These are phyloP conservation scores for Hesperophylax magnus DNA, from an alignment of 1,140 invertebrate species.

Conservation along the genomic window DNA sequence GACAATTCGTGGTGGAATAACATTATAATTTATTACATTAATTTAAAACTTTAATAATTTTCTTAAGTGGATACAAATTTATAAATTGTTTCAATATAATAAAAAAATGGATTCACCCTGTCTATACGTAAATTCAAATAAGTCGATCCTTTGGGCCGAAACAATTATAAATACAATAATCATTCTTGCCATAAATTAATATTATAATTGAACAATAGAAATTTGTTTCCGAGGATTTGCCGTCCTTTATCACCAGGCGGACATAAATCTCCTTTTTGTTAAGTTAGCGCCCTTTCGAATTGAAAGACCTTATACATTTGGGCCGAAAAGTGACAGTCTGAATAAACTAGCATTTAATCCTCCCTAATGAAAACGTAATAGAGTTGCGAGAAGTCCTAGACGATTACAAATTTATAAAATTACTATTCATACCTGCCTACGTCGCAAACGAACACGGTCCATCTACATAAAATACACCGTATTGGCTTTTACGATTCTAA, in stretches of 20 bases:
- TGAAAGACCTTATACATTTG: slow-evolving; percentile 1
- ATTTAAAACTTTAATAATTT: no score
- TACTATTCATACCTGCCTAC: neutral
- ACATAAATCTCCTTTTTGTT: slow-evolving; percentile 6
- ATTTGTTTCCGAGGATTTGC: neutral
- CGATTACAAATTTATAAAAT: neutral
- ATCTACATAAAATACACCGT: no score
- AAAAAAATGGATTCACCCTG: no score
- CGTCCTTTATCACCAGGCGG: neutral
- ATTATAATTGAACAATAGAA: slow-evolving; percentile 15
- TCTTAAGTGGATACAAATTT: no score
- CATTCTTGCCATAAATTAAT: no score
- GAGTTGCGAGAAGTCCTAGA: neutral
- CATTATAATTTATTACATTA: no score
- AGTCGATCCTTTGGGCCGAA: no score
- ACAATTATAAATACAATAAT: no score
- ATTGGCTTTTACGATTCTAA: no score
- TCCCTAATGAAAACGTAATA: slow-evolving; percentile 11
- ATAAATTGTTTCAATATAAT: no score
- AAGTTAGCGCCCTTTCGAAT: neutral
- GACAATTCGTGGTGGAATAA: no score
- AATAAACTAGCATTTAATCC: neutral
- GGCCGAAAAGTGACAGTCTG: neutral
- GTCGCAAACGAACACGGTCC: neutral
- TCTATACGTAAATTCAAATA: no score